A percentile compares a stretch with the other conserved stretches of the same genome.
phyloP scores from a whole-genome alignment of 2,113 vertebrate species.

The Tautogolabrus adspersus region DNA sequence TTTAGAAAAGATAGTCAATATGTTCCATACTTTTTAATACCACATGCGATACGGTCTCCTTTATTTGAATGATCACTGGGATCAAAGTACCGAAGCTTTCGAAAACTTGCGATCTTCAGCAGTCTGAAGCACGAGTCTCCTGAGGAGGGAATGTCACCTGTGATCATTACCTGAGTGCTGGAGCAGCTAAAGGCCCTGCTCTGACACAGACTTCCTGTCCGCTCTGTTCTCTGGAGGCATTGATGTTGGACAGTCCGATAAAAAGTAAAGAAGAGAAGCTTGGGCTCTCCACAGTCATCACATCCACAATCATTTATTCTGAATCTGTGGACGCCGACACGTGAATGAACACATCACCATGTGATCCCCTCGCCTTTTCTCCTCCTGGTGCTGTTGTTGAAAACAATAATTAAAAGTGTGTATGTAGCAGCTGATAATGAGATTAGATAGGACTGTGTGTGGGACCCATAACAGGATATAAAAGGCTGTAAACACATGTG shows the following conservation, averaged over 20 bases:
- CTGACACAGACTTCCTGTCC: neutral
- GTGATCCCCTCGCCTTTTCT: neutral
- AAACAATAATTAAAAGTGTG: neutral
- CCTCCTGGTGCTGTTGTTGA: slow-evolving; percentile 6
- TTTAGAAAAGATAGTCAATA: no score
- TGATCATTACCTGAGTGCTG: no score
- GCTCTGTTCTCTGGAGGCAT: neutral
- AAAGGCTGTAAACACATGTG: slow-evolving; percentile 8
- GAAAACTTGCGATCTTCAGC: no score
- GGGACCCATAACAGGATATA: slow-evolving; percentile 23
- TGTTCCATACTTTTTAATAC: no score
- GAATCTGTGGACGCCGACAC: neutral
- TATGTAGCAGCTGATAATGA: neutral
- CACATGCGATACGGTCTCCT: no score
- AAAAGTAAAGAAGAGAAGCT: neutral
- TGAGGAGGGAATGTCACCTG: no score
- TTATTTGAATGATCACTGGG: no score
- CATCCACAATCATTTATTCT: neutral
- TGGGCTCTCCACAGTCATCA: neutral
- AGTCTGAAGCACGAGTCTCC: no score
- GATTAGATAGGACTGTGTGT: slow-evolving; percentile 26
- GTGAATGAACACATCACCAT: neutral
- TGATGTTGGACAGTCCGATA: neutral
- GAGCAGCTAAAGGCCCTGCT: neutral
- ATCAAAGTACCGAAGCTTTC: no score